These are phyloP conservation scores for Euglossa dilemma DNA, from an alignment of 1,140 invertebrate genomes.

Conservation along the genomic window DNA sequence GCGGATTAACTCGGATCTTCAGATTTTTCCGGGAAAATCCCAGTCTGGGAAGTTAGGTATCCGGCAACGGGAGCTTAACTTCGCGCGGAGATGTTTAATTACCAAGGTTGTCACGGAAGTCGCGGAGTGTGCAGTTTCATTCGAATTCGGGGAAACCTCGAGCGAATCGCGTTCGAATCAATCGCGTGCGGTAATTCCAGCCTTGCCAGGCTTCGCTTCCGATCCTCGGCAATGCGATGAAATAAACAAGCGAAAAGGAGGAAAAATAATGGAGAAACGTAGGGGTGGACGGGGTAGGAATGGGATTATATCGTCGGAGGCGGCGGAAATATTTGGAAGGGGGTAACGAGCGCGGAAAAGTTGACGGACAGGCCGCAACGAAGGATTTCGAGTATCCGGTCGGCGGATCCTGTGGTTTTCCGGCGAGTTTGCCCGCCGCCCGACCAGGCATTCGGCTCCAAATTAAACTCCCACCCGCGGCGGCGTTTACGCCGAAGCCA, in stretches of 20 bases:
- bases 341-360: not conserved
- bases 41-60: no score
- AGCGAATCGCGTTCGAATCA: no score
- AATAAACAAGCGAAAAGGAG: not conserved
- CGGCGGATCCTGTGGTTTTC: constrained; percentile 69
- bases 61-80: no score
- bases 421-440: constrained; percentile 45
- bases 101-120: no score
- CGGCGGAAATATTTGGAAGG: not conserved
- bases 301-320: not conserved
- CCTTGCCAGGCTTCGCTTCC: not conserved
- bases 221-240: not conserved
- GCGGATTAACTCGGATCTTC: no score
- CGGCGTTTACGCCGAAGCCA: constrained; percentile 58
- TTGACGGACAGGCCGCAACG: not conserved
- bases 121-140: no score
- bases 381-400: constrained; percentile 56
- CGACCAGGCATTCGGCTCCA: constrained; percentile 63
- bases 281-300: not conserved
- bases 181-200: no score
- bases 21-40: no score
- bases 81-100: no score
- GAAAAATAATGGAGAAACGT: not conserved
- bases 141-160: no score
- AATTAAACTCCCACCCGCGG: constrained; percentile 72